Base-by-base conservation (phyloP, 2,888 invertebrate species). In the Microchrysa polita region DNA sequence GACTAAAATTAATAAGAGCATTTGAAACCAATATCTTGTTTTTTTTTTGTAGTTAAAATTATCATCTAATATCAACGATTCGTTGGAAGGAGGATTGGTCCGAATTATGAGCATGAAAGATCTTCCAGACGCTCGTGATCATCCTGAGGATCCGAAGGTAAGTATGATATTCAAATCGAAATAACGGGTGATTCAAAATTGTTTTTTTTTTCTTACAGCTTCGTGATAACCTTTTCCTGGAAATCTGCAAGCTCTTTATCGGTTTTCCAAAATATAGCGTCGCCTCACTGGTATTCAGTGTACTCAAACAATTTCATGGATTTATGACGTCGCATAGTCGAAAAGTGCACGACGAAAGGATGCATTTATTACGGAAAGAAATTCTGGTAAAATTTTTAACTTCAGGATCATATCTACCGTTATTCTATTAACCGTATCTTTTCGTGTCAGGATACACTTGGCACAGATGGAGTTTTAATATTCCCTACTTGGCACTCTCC, bases 401-500 rank as follows among this genome's bases (percentile, higher is more conserved):
- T 52, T 52, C 5, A 52, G n/a, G n/a, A 52, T 9, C n/a, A n/a
- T 52, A 52, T 52, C 5, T 16, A 52, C 2, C n/a, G n/a, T 52
- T 42, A 7, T 44, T 65, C 0, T 48, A 20, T 10, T 67, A 23
- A 52, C 27, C n/a, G 14, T 5, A 63, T 63, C 22, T 48, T 60
- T 65, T 63, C 23, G 52, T 16, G 65, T 40, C 81, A 90, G 87
- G 82, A 86, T 60, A 81, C 90, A n/a, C 86, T 95, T 16, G 91
- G 91, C 14, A 83, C 87, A 0, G 86, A 90, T 80, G 94, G 93
- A 7, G 90, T 94, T 1, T 83, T 95, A 1, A 81, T 95, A 34
- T 92, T 90, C 80, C 94, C 94, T 16, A 89, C 90, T 71, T 90
- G 89, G 83, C 88, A 88, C 16, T 84, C 86, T 5, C 81, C 87